Evolutionary conservation across 1,140 invertebrate species (phyloP).

Genomic region (Heliconius himera): DNA sequence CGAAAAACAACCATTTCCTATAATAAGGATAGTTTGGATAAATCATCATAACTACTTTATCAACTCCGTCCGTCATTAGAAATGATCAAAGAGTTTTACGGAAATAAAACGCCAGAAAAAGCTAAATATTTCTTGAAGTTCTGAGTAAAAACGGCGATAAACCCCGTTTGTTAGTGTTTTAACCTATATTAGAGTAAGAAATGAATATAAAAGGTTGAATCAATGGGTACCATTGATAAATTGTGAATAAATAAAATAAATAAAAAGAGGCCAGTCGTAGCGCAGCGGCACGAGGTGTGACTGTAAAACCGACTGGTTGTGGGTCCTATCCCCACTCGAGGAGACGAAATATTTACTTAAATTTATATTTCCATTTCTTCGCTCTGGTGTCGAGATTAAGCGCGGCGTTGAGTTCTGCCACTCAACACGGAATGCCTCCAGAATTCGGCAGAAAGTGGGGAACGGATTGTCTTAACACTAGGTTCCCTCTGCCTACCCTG

Average conservation of each 20-base stretch:
- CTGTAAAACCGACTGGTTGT: too few species aligned
- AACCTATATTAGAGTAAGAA: constrained; percentile 14
- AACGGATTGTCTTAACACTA: too few species aligned
- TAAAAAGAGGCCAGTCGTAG: too few species aligned
- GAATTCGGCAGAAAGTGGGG: too few species aligned
- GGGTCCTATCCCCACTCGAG: too few species aligned
- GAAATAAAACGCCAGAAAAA: constrained; percentile 24
- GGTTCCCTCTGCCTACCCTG: too few species aligned
- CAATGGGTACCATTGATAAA: background rate
- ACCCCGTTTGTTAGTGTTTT: constrained; percentile 17
- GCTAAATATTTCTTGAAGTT: constrained; percentile 23
- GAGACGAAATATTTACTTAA: too few species aligned
- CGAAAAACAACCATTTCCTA: background rate
- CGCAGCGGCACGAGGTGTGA: too few species aligned
- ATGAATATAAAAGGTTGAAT: background rate
- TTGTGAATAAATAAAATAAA: background rate
- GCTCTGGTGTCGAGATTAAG: too few species aligned
- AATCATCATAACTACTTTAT: constrained; percentile 28
- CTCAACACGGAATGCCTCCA: too few species aligned
- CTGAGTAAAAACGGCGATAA: constrained; percentile 21
- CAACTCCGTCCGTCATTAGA: constrained; percentile 23
- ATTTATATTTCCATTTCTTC: too few species aligned
- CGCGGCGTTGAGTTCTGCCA: too few species aligned
- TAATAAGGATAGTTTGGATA: background rate
- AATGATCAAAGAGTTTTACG: constrained; percentile 24